Base-by-base conservation (phyloP, 2,888 invertebrate species). In the Galerucella pusilla region DNA sequence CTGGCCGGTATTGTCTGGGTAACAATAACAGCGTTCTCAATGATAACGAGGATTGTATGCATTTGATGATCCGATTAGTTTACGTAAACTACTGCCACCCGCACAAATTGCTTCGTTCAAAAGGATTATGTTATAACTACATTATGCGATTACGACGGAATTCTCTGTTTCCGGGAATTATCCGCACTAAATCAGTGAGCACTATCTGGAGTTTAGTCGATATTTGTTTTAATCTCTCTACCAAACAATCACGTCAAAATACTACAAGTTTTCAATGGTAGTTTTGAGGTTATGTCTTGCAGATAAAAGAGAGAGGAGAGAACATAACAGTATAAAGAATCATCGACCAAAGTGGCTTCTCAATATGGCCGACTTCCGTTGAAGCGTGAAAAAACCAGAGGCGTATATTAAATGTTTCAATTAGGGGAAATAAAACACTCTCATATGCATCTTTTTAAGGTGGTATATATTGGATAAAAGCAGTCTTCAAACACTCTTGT, bases 71-170 rank as follows among this genome's bases (percentile, higher is more conserved):
- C 78, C 79, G 80, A 80, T 80, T 80, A 80, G 81, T 79, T 79
- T 77, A 80, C 77, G 79, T 77, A 80, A 81, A 80, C 80, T 80
- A 74, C 72, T 73, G 64, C 80, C 80, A 73, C 79, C 81, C 80
- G 78, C 79, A 76, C 79, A 75, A 78, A 79, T 77, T 75, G 78
- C 79, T 78, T 74, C 72, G 79, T 80, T 78, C 77, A 71, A 69
- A 42, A 76, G 77, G 80, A 81, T 80, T 80, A 80, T 79, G 79
- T 80, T 80, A 81, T 81, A 80, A 80, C 79, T 77, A 79, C 79
- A 76, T 77, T 77, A 77, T 74, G 66, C 75, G 77, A 76, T 78
- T 77, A 77, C 79, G 70, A 69, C 66, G 73, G 71, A 76, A 76
- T 78, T 73, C 75, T 63, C 74, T 75, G 76, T 78, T 78, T 75